Base-by-base conservation (phyloP, 2,888 invertebrate genomes). In the Blastobasis adustella region DNA sequence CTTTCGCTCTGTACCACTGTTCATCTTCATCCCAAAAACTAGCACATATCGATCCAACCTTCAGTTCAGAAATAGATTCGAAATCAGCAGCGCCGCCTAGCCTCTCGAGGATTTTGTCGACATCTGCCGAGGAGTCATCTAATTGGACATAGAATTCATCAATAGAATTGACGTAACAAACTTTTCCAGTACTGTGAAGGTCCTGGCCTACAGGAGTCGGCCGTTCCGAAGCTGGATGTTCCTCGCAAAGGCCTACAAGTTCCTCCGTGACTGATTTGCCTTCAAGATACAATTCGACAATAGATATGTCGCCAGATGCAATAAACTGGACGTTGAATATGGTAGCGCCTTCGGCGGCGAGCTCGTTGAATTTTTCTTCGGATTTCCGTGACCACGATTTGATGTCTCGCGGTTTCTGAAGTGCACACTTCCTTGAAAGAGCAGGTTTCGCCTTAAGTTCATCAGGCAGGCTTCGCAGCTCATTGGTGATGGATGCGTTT, bases 81-180 rank as follows among this genome's bases (percentile, higher is more conserved):
- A 91, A 92, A 49, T 84, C 82, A 1, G 86, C 78, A 5, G 90
- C 88, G n/a, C 78, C 73, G 5, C 79, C 71, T 57, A 93, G 76
- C 58, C 84, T 87, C 45, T 91, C 90, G 0, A 90, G 89, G n/a
- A 93, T 89, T 65, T 89, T 90, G 64, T 92, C 92, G 6, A 93
- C 73, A 55, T 90, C 89, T 1, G 86, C 69, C 0, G 89, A 77
- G 9, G 88, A 82, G 50, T 89, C 90, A 47, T 91, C 91, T 45
- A 92, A 76, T 59, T 93, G 95, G 6, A 95, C 86, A 81, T 94
- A 95, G 71, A 95, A 95, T 58, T 95, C 93, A 37, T 90, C 90
- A 0, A 93, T 89, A 0, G 93, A 91, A 64, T 92, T 92, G 1
- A 92, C 85, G 62, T 92, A 92, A 64, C 92, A 92, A 1, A 95